Evolutionary conservation across 2,113 vertebrate genomes (phyloP), one percentile per base, ranked within the genome.

Genomic region (Phaetusa simplex): DNA sequence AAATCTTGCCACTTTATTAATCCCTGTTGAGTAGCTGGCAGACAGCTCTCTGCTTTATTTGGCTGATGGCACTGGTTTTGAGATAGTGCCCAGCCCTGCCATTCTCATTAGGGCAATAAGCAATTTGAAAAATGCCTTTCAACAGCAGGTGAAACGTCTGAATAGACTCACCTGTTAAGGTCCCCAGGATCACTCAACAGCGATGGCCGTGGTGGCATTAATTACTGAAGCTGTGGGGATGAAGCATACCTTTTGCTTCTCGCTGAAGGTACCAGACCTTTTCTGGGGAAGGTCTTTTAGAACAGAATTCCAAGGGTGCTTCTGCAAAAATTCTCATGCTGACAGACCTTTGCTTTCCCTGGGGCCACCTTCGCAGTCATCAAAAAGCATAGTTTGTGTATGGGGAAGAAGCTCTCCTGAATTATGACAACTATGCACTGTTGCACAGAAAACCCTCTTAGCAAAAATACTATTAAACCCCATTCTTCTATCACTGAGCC

Each of bases 1-100:
- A 90, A 93, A 81, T 88, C 82, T 52, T 67, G 29, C 93, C 85
- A 70, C 53, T 29, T 88, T 86, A 66, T 93, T 81, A 88, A 96
- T 94, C 96, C 94, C 94, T 18, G 72, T 81, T 87, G 95, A 95
- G 93, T 65, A 80, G 90, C 95, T 93, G 72, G 85, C 92, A 95
- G 94, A 18, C 86, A 74, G 72, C 32, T 8, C 82, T 69, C 76
- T 96, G 94, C 94, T 94, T 93, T 45, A 23, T 70, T 93, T 95
- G 96, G 94, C 90, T 29, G 74, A 34, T 96, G 85, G 74, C 95
- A 80, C 40, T 32, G 84, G 62, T 18, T 77, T 59, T 73, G 90
- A 81, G 92, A 94, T 95, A 95, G 86, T 38, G 66, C 86, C 88
- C 76, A 30, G 76, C 71, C 64, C 88, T 93, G 85, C 79, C 92